Evolutionary conservation across 2,113 vertebrate genomes (phyloP), one percentile per base, ranked within the genome.

Genomic region (Etia nguti): DNA sequence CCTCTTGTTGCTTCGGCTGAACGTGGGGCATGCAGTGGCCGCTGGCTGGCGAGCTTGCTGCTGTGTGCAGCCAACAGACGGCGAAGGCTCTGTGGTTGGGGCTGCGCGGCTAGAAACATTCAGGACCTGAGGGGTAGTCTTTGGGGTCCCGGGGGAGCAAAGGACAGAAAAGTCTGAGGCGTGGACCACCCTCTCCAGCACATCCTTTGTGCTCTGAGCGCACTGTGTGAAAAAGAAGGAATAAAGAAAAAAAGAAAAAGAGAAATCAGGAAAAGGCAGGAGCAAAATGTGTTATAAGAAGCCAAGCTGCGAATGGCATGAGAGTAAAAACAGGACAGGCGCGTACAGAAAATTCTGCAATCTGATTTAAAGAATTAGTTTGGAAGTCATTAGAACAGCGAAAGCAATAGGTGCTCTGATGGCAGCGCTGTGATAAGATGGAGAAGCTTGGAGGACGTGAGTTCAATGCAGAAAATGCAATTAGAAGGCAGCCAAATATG

Each of bases 171-270:
- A 73, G 80, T 95, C 84, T 1, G 92, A 87, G 31, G 92, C 95
- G 92, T 89, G 89, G 41, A 95, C 87, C 91, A 95, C 86, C 89
- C 93, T 94, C 86, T 96, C 96, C 91, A 96, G 86, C 80, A 96
- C 24, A 6, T 94, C 96, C 91, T 96, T 96, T 34, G 96, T 95
- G 93, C 94, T 93, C 87, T 90, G 95, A 79, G 93, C 90, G 92
- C 96, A 96, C 96, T 96, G 89, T 2, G 56, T 48, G 84, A 57
- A 89, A 43, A 83, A 38, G n/a, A 31, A 73, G 12, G 10, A 77
- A 24, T 57, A 41, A 38, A 13, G 3, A 65, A 4, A n/a, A n/a
- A n/a, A n/a, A n/a, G n/a, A n/a, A n/a, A n/a, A n/a, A 22, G 62
- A 65, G 22, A 22, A 9, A 54, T 85, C 2, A 93, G 20, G 13